Percentiles rank a stretch among this genome's conserved stretches.
phyloP scores from a whole-genome alignment of 2,113 vertebrate species.

The Odontesthes bonariensis region DNA sequence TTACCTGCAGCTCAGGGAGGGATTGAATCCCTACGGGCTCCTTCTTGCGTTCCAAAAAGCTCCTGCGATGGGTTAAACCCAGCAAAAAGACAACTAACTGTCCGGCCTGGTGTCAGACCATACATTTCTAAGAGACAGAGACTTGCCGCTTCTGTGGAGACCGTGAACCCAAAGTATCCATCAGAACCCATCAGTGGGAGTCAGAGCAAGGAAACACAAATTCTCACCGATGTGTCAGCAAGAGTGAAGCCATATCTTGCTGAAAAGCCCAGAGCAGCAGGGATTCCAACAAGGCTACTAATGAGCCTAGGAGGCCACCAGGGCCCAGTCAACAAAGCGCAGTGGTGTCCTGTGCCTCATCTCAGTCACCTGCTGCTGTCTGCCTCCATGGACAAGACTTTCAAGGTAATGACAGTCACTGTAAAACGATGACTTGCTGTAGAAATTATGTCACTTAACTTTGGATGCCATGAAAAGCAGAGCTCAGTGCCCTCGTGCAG shows the following conservation, averaged over 20 bases:
- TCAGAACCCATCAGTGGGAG: slow-evolving; percentile 13
- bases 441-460: not conserved
- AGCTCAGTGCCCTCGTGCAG: not conserved
- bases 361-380: slow-evolving; percentile 93
- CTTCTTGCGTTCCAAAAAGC: slow-evolving; percentile 15
- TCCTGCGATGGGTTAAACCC: not conserved
- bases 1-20: slow-evolving; percentile 16
- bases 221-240: slow-evolving; percentile 81
- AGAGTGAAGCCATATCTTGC: slow-evolving; percentile 86
- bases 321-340: slow-evolving; percentile 88
- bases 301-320: slow-evolving; percentile 85
- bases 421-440: not conserved
- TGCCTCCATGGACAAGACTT: slow-evolving; percentile 93
- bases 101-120: slow-evolving; percentile 80
- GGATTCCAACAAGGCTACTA: slow-evolving; percentile 84
- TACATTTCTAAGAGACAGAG: slow-evolving; percentile 91
- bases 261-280: slow-evolving; percentile 72
- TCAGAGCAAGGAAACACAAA: slow-evolving; percentile 46
- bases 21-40: not conserved
- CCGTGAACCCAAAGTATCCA: slow-evolving; percentile 1
- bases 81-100: slow-evolving; percentile 60
- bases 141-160: slow-evolving; percentile 48
- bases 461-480: not conserved
- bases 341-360: slow-evolving; percentile 90
- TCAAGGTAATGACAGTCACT: slow-evolving; percentile 87